A percentile compares a stretch with the other conserved stretches of the same genome.
phyloP scores from a whole-genome alignment of 2,797 vertebrate genomes.

The Tamandua tetradactyla region DNA sequence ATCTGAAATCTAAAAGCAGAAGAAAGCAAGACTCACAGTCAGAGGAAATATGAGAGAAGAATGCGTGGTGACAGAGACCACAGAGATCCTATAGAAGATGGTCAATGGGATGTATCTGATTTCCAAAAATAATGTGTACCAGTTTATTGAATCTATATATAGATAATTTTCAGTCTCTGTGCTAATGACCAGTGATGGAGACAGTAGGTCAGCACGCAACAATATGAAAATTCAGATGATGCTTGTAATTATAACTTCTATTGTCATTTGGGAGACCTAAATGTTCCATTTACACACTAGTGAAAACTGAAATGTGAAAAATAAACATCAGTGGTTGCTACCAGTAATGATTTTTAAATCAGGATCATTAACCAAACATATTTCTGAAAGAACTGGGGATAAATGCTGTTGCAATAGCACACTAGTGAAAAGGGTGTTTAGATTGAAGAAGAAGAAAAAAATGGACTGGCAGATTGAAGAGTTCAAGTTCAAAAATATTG shows the following conservation, averaged over 20 bases:
- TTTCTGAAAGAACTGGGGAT: conserved; percentile 78
- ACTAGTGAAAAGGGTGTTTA: conserved; percentile 56
- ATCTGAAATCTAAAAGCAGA: not conserved
- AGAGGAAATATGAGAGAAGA: not conserved
- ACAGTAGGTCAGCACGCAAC: conserved; percentile 67
- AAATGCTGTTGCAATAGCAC: conserved; percentile 69
- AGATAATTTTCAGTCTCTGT: conserved; percentile 70
- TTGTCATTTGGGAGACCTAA: conserved; percentile 80
- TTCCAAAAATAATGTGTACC: not conserved
- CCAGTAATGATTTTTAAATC: conserved; percentile 83
- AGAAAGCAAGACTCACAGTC: not conserved
- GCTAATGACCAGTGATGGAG: conserved; percentile 64
- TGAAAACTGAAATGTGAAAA: conserved; percentile 79
- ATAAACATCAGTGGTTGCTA: conserved; percentile 81
- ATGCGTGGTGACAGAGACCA: not conserved
- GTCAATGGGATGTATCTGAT: not conserved
- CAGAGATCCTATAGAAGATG: not conserved
- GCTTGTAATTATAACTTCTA: conserved; percentile 79
- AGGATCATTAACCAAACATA: conserved; percentile 82
- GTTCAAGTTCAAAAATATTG: conserved; percentile 75
- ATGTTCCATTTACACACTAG: conserved; percentile 81
- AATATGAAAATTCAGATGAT: conserved; percentile 77
- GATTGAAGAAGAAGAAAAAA: not conserved
- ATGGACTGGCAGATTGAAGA: conserved; percentile 70
- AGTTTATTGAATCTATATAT: not conserved